Base-by-base conservation (phyloP, 2,797 vertebrate species). In the Parotocinclus haroldoi region DNA sequence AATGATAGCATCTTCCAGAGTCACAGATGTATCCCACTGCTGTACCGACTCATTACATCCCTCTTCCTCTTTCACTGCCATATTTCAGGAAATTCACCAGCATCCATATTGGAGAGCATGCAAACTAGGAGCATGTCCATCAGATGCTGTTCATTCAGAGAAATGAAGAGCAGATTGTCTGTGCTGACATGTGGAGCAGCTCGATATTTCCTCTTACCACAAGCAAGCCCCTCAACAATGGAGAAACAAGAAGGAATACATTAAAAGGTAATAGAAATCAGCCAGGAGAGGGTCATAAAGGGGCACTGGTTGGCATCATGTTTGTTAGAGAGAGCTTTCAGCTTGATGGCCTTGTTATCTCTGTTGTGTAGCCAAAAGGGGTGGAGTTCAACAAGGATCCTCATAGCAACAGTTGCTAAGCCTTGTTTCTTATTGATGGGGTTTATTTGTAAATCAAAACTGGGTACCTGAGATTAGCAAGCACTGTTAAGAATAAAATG, bases 1-100 rank as follows among this genome's bases (percentile, higher is more conserved):
- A 93, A 96, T 93, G 89, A 93, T 90, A 91, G 91, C 91, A 84
- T 92, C 91, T 93, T 90, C 89, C 84, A 88, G 92, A 89, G 91
- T 87, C 83, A 84, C 85, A 83, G 84, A 92, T 88, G 89, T 90
- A 86, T 89, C 90, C 89, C 88, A 92, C 89, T 89, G 88, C 88
- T 91, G 87, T 83, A 78, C 85, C 86, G 85, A 87, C 79, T 19
- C 82, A 84, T 80, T 84, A 81, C 53, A 12, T 60, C 66, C 60
- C 61, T 45, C 10, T 57, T 27, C 10, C 44, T 48, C 53, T 58
- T 14, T 56, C 49, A 55, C 27, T 54, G 50, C 92, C 89, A 90
- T 82, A 76, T 83, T 81, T 83, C 80, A 80, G 84, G 82, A 78
- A 82, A 84, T 81, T 74, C 83, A 77, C 61, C 77, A 7, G 78